Percentiles rank a stretch among this genome's conserved stretches.
Evolutionary conservation across 92 coral and sea anemone species (phyloP).

Genomic region (Palythoa heliodiscus): DNA sequence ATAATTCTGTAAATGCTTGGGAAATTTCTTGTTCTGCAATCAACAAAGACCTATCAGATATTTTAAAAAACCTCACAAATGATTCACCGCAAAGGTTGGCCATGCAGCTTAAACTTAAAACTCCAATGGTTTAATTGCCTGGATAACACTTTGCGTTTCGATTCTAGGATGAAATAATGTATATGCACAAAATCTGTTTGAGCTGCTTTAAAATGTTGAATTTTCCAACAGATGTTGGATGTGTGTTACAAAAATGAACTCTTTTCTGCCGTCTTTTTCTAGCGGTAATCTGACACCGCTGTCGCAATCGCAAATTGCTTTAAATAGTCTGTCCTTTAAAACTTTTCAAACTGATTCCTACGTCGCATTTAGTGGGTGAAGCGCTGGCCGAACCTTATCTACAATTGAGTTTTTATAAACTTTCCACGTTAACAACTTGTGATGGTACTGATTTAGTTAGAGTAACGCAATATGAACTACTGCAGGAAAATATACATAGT

Average conservation of each 20-base stretch:
- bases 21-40: neutral
- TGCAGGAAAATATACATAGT: no score
- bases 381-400: neutral
- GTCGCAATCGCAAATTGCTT: neutral
- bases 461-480: no score
- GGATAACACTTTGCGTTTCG: neutral
- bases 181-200: neutral
- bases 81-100: neutral
- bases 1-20: neutral
- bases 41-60: neutral
- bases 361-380: neutral
- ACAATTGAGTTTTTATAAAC: no score
- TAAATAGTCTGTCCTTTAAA: neutral
- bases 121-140: neutral
- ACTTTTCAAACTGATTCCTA: neutral
- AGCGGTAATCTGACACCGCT: neutral
- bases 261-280: conserved; percentile 11
- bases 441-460: no score
- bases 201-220: neutral
- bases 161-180: neutral
- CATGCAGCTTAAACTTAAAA: neutral
- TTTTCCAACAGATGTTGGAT: conserved; percentile 38
- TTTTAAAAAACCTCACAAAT: neutral
- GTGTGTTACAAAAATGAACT: neutral
- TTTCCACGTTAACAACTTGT: no score